Conservation (phyloP, 2,888 invertebrate genomes). For the Phasia obesa region DNA sequence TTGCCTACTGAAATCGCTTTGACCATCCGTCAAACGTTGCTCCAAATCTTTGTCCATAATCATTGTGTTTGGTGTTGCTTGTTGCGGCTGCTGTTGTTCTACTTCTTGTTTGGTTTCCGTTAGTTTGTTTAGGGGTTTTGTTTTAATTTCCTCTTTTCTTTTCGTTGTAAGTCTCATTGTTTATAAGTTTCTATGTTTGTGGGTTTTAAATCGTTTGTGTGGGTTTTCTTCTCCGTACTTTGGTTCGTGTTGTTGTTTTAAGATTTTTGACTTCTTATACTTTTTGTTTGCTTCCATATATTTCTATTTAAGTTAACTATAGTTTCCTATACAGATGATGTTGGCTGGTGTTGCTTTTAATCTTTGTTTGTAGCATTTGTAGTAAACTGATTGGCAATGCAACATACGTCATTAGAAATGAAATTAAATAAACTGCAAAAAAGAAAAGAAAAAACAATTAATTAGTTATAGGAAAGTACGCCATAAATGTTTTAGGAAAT, state of each 20-base stretch:
- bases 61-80: conserved; percentile 6
- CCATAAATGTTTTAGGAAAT: too few species aligned
- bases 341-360: not conserved
- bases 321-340: conserved; percentile 33
- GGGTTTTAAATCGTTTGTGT: conserved; percentile 2
- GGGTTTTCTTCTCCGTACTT: conserved; percentile 13
- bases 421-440: conserved; percentile 50
- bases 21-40: conserved; percentile 53
- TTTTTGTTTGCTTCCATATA: conserved; percentile 1
- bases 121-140: conserved; percentile 17
- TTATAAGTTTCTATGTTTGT: conserved; percentile 7
- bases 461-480: too few species aligned
- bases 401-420: conserved; percentile 53
- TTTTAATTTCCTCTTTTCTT: conserved; percentile 61
- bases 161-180: conserved; percentile 69
- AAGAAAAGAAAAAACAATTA: conserved; percentile 4
- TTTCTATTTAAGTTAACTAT: conserved; percentile 12
- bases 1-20: not conserved
- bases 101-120: conserved; percentile 21
- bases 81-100: conserved; percentile 6
- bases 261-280: conserved; percentile 8
- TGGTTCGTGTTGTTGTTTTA: not conserved
- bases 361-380: conserved; percentile 47
- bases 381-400: conserved; percentile 42
- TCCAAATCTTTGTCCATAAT: conserved; percentile 35